These are phyloP conservation scores for Noctuana brunneofusca DNA, from an alignment of 2,888 invertebrate genomes.

Conservation along the genomic window DNA sequence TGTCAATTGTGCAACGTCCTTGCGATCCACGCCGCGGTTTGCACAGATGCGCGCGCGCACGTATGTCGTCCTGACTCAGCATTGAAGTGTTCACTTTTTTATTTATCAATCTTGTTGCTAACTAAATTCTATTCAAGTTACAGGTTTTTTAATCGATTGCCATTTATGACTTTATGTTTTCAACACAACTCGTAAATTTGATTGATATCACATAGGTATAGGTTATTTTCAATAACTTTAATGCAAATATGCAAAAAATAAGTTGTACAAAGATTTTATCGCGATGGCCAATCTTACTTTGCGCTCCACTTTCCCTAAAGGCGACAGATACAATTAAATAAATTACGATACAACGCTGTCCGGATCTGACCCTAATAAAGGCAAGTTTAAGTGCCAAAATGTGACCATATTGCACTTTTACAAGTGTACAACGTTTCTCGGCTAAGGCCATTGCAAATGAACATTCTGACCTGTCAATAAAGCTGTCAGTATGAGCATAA, in stretches of 20 bases:
- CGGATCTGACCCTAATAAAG: conserved; percentile 10
- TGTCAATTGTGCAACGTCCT: conserved; percentile 50
- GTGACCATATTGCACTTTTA: conserved; percentile 24
- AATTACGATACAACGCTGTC: conserved; percentile 21
- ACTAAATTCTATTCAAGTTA: neutral
- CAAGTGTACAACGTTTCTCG: conserved; percentile 25
- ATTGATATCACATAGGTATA: neutral
- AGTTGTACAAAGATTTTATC: conserved; percentile 3
- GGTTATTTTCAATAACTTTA: neutral
- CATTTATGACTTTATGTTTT: neutral
- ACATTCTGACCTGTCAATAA: conserved; percentile 31
- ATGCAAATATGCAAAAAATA: neutral
- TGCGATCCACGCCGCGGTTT: conserved; percentile 53
- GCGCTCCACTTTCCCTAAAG: conserved; percentile 32
- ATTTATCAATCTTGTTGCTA: neutral
- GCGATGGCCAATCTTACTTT: conserved; percentile 5
- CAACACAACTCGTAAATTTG: neutral
- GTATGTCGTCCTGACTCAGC: conserved; percentile 10
- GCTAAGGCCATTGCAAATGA: conserved; percentile 23
- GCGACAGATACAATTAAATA: conserved; percentile 32
- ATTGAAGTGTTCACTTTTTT: neutral
- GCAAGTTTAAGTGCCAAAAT: conserved; percentile 30
- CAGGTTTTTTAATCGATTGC: neutral
- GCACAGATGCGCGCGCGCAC: conserved; percentile 57
- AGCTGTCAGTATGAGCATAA: conserved; percentile 29